phyloP scores from a whole-genome alignment of 2,888 invertebrate species.

The Cylindroiulus punctatus region DNA sequence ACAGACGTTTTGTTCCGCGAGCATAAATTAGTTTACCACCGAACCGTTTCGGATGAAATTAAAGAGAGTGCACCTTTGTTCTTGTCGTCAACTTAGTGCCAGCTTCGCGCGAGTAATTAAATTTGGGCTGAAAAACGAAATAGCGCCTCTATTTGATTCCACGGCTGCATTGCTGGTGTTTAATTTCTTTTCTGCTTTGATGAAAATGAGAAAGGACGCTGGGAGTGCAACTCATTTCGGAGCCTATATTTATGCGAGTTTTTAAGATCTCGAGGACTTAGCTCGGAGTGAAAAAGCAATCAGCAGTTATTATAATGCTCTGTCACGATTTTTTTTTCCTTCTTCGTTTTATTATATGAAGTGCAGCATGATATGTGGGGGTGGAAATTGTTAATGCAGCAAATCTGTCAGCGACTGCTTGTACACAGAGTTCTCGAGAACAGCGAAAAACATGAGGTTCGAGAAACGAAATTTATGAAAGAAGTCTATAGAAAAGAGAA shows the following conservation, averaged over 20 bases:
- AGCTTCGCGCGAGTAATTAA: no score
- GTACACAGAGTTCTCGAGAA: background rate
- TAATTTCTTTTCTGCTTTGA: background rate
- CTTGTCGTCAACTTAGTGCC: no score
- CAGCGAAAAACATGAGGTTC: conserved; percentile 39
- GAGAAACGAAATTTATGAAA: conserved; percentile 12
- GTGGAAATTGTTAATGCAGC: conserved; percentile 28
- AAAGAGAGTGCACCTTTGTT: no score
- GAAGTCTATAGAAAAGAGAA: conserved; percentile 37
- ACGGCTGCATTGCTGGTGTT: background rate
- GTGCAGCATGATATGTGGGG: background rate
- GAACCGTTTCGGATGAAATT: no score
- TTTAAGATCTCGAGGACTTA: background rate
- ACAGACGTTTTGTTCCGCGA: no score
- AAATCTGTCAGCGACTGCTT: background rate
- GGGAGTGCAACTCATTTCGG: background rate
- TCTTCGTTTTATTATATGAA: conserved; percentile 19
- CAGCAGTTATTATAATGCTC: conserved; percentile 1
- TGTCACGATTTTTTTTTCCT: background rate
- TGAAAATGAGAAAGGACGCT: background rate
- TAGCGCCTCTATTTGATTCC: no score
- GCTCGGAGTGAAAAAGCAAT: background rate
- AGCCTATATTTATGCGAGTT: background rate
- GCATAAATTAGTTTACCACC: no score
- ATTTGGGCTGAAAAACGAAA: no score